These are phyloP conservation scores for Drosophila lacicola DNA, from an alignment of 2,888 invertebrate genomes.

Conservation along the genomic window DNA sequence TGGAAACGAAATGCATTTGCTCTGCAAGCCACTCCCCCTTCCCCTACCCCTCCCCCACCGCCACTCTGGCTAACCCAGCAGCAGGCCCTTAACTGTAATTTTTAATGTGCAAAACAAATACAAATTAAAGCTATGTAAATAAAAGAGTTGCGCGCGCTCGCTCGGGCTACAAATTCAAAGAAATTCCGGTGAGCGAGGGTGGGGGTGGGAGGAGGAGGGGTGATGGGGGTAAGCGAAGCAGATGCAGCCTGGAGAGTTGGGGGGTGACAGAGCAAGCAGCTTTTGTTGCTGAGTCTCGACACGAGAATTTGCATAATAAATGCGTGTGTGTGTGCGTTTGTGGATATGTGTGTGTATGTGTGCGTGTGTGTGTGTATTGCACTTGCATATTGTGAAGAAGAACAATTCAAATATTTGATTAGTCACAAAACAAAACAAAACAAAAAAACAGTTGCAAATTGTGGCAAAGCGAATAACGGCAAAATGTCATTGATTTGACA, in stretches of 20 bases:
- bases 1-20: slow-evolving; percentile 46
- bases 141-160: slow-evolving; percentile 43
- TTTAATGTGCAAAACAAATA: slow-evolving; percentile 71
- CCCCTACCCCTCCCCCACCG: neutral
- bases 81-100: slow-evolving; percentile 39
- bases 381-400: slow-evolving; percentile 15
- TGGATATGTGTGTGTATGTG: slow-evolving; percentile 1
- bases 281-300: slow-evolving; percentile 22
- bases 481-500: too few species aligned
- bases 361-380: slow-evolving; percentile 20
- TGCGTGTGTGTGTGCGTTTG: neutral
- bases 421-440: slow-evolving; percentile 13
- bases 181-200: slow-evolving; percentile 46
- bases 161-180: slow-evolving; percentile 59
- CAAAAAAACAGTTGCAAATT: neutral
- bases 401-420: slow-evolving; percentile 7
- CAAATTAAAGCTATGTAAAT: slow-evolving; percentile 72
- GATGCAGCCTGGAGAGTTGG: neutral
- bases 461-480: neutral
- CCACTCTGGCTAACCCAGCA: neutral
- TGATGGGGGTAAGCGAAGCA: neutral
- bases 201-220: neutral
- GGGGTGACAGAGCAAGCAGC: slow-evolving; percentile 24
- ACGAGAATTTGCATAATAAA: slow-evolving; percentile 55
- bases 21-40: neutral